Evolutionary conservation across 2,888 invertebrate genomes (phyloP), one percentile per base, ranked within the genome.

Genomic region (Abrostola triplasia): DNA sequence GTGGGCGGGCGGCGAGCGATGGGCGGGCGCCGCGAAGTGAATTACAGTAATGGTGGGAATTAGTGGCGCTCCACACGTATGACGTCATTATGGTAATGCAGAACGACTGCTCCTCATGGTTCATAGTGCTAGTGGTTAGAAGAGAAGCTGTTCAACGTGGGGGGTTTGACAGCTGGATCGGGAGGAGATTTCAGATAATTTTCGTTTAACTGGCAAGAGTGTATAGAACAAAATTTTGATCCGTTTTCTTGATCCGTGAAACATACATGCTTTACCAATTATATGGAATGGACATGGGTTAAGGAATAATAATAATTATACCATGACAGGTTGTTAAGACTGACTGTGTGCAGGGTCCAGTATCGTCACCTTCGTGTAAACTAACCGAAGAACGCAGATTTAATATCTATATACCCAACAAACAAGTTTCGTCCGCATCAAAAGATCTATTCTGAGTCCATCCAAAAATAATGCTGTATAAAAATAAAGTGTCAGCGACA

Each of bases 11-110:
- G 52, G 11, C 47, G 47, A 24, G 0, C 50, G n/a, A n/a, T n/a
- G 9, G 55, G 6, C 55, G 42, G 24, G 12, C 44, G 12, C 11
- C 1, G 44, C 5, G 44, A 24, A 59, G 59, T 56, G 11, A 62
- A 56, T 47, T 42, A 59, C n/a, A 59, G 53, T 52, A 47, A 41
- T 13, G 48, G 47, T n/a, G 59, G 11, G 41, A 55, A 57, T 72
- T 57, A 67, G 63, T 38, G 66, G 73, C 41, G 56, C 44, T 40
- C 44, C 63, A 12, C 42, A 12, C 36, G 61, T 52, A 35, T 44
- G 42, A 40, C 11, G 37, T 61, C 53, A 62, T 73, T 54, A 54
- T 53, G 10, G 52, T 65, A 62, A 54, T 54, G 50, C 10, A 47
- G 44, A 47, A n/a, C n/a, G 35, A 48, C 10, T 49, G 48, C n/a